Evolutionary conservation across 1,140 invertebrate species (phyloP), one percentile per base, ranked within the genome.

Genomic region (Galendromus occidentalis): DNA sequence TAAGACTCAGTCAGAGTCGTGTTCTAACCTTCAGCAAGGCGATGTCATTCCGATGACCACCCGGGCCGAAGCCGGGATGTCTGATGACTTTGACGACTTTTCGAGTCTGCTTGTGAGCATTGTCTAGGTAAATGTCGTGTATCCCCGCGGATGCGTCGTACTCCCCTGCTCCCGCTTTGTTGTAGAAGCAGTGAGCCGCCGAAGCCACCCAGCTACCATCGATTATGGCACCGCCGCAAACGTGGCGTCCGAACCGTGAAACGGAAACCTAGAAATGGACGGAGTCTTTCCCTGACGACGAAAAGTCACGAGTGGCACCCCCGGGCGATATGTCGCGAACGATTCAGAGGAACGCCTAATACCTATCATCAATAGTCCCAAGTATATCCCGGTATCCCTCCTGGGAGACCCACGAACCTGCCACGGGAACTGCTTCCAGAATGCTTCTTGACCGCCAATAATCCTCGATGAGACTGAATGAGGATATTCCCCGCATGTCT

Each of bases 381-480:
- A n/a, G n/a, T n/a, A n/a, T n/a, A n/a, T n/a, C n/a, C n/a, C n/a
- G n/a, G n/a, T n/a, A n/a, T n/a, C n/a, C n/a, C n/a, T n/a, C n/a
- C n/a, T n/a, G n/a, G n/a, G n/a, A n/a, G n/a, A n/a, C n/a, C 4
- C 33, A 39, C 33, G 9, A 0, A 82, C 76, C 73, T 91, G 88
- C 88, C 88, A 92, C n/a, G 89, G 89, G 79, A 91, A 87, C 25
- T 85, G 85, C 2, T 86, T 88, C 72, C 91, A 91, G 65, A 83
- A 84, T 0, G 87, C 84, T 28, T 86, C 84, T 69, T 88, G 86
- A 0, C 88, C 88, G 25, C 88, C 88, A 1, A 92, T 88, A 68
- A 92, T 91, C 68, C 88, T 39, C 33, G 33, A 4, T 39, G 33
- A 39, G 33, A 9, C 33, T 39, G 4, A 4, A 6, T 39, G 33